A percentile compares a stretch with the other conserved stretches of the same genome.
Conservation (phyloP, 1,140 invertebrate genomes). For the Ganaspis sp. region DNA sequence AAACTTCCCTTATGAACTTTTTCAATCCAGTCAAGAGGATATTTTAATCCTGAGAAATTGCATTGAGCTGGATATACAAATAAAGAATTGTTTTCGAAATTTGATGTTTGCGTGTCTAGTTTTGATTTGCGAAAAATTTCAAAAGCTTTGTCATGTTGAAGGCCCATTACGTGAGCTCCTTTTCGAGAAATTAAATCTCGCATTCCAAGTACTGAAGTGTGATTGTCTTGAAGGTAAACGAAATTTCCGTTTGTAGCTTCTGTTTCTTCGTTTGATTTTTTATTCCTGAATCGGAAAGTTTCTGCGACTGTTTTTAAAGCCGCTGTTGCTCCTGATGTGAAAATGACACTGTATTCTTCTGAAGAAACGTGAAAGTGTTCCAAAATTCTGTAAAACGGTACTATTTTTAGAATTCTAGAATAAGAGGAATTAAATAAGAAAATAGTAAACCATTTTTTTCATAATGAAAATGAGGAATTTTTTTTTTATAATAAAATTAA, state of each 20-base stretch:
- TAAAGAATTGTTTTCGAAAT: conserved; percentile 78
- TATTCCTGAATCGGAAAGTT: conserved; percentile 81
- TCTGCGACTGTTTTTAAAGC: conserved; percentile 91
- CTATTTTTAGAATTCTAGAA: too few species aligned
- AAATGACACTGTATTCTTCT: conserved; percentile 91
- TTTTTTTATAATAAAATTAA: too few species aligned
- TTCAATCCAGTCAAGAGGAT: conserved; percentile 86
- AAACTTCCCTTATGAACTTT: conserved; percentile 81
- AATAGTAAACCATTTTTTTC: too few species aligned
- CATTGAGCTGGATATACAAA: conserved; percentile 94
- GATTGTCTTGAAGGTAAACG: conserved; percentile 92
- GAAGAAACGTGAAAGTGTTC: conserved; percentile 89
- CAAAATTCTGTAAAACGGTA: conserved; percentile 84
- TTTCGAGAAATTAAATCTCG: conserved; percentile 80
- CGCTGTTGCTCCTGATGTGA: conserved; percentile 92
- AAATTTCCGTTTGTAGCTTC: conserved; percentile 79
- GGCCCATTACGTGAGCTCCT: conserved; percentile 75
- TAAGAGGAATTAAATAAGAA: too few species aligned
- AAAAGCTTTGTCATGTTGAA: conserved; percentile 76
- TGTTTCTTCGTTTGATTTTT: neutral
- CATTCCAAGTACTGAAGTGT: conserved; percentile 96
- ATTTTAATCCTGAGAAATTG: conserved; percentile 95
- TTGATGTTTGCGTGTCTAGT: conserved; percentile 31
- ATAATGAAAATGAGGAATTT: too few species aligned
- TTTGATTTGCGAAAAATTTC: conserved; percentile 63